phyloP scores from a whole-genome alignment of 2,888 invertebrate genomes.

The Rhagonycha fulva region DNA sequence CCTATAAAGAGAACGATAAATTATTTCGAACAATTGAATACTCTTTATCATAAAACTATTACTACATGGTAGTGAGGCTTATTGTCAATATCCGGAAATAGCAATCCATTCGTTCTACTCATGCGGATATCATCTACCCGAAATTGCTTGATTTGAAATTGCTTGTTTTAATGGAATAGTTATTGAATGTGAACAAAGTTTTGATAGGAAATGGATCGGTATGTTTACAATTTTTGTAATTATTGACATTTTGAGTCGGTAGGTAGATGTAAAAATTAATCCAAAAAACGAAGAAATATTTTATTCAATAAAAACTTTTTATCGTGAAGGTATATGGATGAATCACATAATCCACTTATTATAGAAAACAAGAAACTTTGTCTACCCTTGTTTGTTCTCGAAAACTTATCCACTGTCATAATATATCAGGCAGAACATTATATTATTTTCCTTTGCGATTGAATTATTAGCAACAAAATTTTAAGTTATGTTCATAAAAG shows the following conservation, averaged over 20 bases:
- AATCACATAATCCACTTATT: not conserved
- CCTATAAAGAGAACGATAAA: constrained; percentile 52
- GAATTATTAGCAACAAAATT: not conserved
- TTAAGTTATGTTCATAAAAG: not conserved
- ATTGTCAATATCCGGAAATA: not conserved
- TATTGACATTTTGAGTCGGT: not conserved
- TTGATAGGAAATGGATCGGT: not conserved
- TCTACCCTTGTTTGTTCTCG: not conserved
- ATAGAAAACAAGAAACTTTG: not conserved
- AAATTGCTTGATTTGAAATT: not conserved
- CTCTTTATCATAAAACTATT: not conserved
- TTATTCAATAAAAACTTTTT: not conserved
- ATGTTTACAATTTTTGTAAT: not conserved
- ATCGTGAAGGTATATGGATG: not conserved
- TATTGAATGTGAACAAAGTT: not conserved
- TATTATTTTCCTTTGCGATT: not conserved
- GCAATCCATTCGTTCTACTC: not conserved
- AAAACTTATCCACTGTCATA: not conserved
- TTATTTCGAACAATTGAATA: not conserved
- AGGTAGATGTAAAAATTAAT: not conserved
- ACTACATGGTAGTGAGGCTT: not conserved
- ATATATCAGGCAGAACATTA: not conserved
- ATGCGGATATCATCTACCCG: not conserved
- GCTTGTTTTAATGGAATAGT: not conserved
- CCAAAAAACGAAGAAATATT: not conserved